Conservation (phyloP, 2,888 invertebrate genomes). For the Cephus runcator region DNA sequence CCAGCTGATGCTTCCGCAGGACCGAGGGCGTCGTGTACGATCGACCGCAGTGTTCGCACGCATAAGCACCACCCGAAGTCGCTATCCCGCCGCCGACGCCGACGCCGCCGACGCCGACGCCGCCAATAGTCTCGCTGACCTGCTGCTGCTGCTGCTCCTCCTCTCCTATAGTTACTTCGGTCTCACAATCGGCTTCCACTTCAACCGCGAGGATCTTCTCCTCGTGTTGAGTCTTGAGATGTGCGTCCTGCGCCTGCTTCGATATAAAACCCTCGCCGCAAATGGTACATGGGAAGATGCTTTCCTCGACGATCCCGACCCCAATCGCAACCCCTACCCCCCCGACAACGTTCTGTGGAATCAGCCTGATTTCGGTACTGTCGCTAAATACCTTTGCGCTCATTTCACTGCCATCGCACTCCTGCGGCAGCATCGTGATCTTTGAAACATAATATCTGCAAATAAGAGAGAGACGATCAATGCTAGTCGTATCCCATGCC, state of each 20-base stretch:
- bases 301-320: constrained; percentile 26
- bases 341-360: constrained; percentile 23
- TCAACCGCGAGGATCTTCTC: constrained; percentile 10
- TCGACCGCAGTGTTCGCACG: constrained; percentile 16
- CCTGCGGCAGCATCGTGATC: constrained; percentile 47
- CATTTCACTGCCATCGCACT: constrained; percentile 43
- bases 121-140: too few species aligned
- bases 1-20: constrained; percentile 29
- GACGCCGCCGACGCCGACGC: too few species aligned
- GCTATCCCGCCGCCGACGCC: too few species aligned
- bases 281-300: constrained; percentile 43
- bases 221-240: constrained; percentile 42
- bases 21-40: constrained; percentile 13
- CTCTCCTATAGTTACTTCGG: neutral
- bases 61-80: constrained; percentile 25
- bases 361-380: constrained; percentile 43
- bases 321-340: constrained; percentile 21
- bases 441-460: constrained; percentile 62
- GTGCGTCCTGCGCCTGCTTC: constrained; percentile 33
- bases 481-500: constrained; percentile 8
- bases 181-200: neutral
- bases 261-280: constrained; percentile 49
- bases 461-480: constrained; percentile 60
- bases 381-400: constrained; percentile 41
- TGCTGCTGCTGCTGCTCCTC: too few species aligned